phyloP scores from a whole-genome alignment of 2,113 vertebrate genomes.

The Chamaetylas fuelleborni region DNA sequence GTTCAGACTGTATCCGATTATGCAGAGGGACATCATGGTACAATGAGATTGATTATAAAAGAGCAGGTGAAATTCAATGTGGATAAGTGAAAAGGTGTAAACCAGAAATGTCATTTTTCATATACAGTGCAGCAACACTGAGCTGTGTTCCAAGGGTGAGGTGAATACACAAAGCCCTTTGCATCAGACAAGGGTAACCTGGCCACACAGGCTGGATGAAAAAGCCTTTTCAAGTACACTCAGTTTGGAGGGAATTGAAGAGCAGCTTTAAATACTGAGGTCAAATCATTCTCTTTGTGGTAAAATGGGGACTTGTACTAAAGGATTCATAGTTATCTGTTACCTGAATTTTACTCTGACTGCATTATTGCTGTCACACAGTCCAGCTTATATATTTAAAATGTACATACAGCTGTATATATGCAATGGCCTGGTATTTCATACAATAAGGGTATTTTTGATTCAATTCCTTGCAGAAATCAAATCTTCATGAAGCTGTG shows the following conservation, averaged over 20 bases:
- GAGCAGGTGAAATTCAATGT: not conserved
- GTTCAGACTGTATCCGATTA: not conserved
- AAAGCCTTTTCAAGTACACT: not conserved
- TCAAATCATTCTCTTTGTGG: not conserved
- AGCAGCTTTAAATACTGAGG: not conserved
- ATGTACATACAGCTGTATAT: not conserved
- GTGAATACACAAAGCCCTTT: not conserved
- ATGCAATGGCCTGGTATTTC: not conserved
- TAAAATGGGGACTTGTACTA: not conserved
- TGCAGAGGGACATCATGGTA: not conserved
- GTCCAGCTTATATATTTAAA: not conserved
- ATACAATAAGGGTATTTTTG: not conserved
- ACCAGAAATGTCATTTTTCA: not conserved
- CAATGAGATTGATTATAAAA: not conserved
- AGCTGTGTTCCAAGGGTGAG: not conserved
- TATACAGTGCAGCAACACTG: not conserved
- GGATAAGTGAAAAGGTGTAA: not conserved
- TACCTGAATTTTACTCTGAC: not conserved
- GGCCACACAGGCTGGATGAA: rapidly evolving
- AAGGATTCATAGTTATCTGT: not conserved
- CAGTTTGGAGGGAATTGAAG: not conserved
- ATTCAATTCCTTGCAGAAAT: not conserved
- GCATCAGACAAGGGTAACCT: not conserved
- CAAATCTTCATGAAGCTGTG: not conserved
- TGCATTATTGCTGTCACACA: not conserved